These are phyloP conservation scores for Zaprionus ornatus DNA, from an alignment of 1,140 invertebrate species.

Conservation along the genomic window DNA sequence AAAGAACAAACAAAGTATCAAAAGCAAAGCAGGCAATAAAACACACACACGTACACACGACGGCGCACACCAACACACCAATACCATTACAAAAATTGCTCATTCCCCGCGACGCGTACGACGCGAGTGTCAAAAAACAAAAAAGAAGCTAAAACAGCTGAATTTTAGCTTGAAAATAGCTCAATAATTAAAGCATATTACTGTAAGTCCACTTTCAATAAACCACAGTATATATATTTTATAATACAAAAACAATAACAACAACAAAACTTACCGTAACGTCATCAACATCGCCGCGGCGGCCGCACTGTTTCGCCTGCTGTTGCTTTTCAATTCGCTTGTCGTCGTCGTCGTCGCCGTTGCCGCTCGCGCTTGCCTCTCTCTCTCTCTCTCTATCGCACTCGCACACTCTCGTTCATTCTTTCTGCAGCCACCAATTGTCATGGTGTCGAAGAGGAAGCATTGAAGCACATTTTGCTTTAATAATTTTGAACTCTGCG, in stretches of 20 bases:
- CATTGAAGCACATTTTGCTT: slow-evolving; percentile 69
- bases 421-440: slow-evolving; percentile 72
- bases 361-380: slow-evolving; percentile 22
- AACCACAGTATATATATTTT: slow-evolving; percentile 1
- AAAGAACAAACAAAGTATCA: slow-evolving; percentile 78
- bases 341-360: slow-evolving; percentile 29
- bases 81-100: slow-evolving; percentile 51
- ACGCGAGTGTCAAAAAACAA: slow-evolving; percentile 13
- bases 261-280: slow-evolving; percentile 39
- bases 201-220: background rate
- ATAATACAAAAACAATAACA: slow-evolving; percentile 21
- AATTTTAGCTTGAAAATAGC: slow-evolving; percentile 14
- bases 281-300: slow-evolving; percentile 61
- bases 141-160: background rate
- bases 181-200: slow-evolving; percentile 13
- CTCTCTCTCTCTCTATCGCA: slow-evolving; percentile 31
- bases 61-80: slow-evolving; percentile 32
- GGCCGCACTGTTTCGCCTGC: slow-evolving; percentile 51
- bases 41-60: slow-evolving; percentile 49
- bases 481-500: slow-evolving; percentile 41
- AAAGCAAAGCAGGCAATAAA: slow-evolving; percentile 66
- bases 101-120: slow-evolving; percentile 41
- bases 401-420: slow-evolving; percentile 53
- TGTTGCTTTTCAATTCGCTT: slow-evolving; percentile 68
- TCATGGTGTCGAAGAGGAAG: slow-evolving; percentile 66